Conservation (phyloP, 2,888 invertebrate genomes). For the Prenolepis imparis region DNA sequence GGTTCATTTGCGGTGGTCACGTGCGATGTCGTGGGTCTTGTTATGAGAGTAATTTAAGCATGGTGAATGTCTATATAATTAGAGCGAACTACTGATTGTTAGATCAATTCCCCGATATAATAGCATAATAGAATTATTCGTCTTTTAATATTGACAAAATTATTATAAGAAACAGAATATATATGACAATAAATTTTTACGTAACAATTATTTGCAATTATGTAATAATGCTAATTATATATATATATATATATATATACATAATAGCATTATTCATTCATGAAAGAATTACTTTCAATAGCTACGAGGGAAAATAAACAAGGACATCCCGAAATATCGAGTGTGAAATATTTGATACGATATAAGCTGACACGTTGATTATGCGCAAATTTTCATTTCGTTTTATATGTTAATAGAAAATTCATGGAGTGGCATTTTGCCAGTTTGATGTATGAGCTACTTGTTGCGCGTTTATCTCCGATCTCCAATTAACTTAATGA, state of each 20-base stretch:
- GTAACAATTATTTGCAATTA: neutral
- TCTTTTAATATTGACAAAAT: neutral
- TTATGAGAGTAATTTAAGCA: conserved; percentile 44
- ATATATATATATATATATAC: neutral
- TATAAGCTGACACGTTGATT: conserved; percentile 37
- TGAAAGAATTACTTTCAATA: neutral
- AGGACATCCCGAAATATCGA: neutral
- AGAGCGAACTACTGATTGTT: neutral
- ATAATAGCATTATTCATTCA: neutral
- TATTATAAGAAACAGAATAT: neutral
- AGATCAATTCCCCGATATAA: neutral
- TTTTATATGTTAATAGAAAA: conserved; percentile 36
- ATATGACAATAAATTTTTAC: neutral
- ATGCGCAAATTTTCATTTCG: conserved; percentile 39
- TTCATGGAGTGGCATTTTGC: conserved; percentile 17
- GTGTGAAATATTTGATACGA: conserved; percentile 16
- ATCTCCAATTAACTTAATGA: conserved; percentile 42
- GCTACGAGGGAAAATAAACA: neutral
- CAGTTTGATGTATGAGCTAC: conserved; percentile 37
- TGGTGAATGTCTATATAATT: conserved; percentile 33
- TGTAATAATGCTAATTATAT: neutral
- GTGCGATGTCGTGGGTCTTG: conserved; percentile 49
- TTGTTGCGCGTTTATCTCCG: conserved; percentile 50
- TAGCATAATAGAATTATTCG: neutral
- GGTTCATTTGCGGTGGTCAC: conserved; percentile 59